Percentiles rank a stretch among this genome's conserved stretches.
Evolutionary conservation across 2,113 vertebrate genomes (phyloP).

Genomic region (Shinisaurus crocodilurus): DNA sequence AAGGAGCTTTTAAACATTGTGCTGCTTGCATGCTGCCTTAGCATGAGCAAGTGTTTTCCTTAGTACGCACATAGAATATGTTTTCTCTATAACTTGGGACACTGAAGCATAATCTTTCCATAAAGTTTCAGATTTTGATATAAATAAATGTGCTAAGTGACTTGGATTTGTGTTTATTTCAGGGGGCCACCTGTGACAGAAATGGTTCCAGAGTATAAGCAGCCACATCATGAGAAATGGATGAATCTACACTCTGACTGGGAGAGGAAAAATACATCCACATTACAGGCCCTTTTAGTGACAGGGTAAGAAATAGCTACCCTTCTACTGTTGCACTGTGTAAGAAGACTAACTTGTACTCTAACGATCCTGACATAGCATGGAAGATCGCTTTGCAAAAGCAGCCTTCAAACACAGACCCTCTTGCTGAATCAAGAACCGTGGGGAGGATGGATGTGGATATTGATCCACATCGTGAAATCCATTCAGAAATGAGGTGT

Average conservation of each 20-base stretch:
- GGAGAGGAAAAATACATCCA: constrained; percentile 79
- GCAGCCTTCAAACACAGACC: neutral
- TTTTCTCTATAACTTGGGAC: constrained; percentile 16
- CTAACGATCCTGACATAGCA: neutral
- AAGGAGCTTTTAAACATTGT: neutral
- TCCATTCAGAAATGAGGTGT: neutral
- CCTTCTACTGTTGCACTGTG: constrained; percentile 1
- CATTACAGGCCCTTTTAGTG: constrained; percentile 86
- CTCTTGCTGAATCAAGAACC: neutral
- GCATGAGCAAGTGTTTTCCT: neutral
- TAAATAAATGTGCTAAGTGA: neutral
- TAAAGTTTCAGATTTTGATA: neutral
- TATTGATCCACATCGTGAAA: neutral
- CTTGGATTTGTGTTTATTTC: constrained; percentile 54
- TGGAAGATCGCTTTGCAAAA: neutral
- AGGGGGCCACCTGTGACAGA: constrained; percentile 82
- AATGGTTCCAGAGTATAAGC: constrained; percentile 70
- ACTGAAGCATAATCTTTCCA: neutral
- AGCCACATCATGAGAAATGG: constrained; percentile 81
- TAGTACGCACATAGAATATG: no score
- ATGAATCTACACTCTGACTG: constrained; percentile 84
- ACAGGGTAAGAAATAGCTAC: constrained; percentile 80
- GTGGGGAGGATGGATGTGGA: neutral
- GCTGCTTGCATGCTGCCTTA: neutral
- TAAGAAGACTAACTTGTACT: neutral